Conservation (phyloP, 2,888 invertebrate species). For the Lasioglossum lativentre region DNA sequence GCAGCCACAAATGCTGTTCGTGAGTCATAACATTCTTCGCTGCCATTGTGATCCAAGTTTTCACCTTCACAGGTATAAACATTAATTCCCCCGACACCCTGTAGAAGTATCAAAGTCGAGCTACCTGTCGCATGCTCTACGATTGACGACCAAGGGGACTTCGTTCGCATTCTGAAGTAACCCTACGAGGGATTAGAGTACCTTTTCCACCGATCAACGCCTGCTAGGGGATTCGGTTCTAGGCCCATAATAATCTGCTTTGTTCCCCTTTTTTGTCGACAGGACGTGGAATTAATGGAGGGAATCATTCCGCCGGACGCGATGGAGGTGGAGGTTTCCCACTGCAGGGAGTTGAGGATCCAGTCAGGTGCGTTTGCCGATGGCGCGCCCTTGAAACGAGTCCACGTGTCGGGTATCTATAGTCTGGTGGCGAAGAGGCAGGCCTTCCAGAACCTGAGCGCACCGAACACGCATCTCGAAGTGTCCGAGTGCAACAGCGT, state of each 20-base stretch:
- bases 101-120: neutral
- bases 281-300: constrained; percentile 83
- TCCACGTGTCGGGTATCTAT: constrained; percentile 86
- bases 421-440: constrained; percentile 86
- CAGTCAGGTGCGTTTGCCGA: constrained; percentile 86
- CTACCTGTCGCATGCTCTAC: neutral
- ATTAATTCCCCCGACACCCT: constrained; percentile 32
- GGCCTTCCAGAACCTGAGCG: constrained; percentile 87
- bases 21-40: constrained; percentile 23
- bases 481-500: constrained; percentile 87
- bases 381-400: constrained; percentile 86
- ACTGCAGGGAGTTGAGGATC: constrained; percentile 86
- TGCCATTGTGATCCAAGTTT: constrained; percentile 10
- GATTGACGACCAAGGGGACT: constrained; percentile 6
- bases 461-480: constrained; percentile 87
- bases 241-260: constrained; percentile 23
- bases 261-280: constrained; percentile 46
- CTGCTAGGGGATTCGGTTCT: neutral
- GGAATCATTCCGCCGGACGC: constrained; percentile 87
- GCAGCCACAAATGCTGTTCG: constrained; percentile 3
- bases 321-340: constrained; percentile 87
- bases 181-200: constrained; percentile 35
- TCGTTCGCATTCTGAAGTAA: neutral
- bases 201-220: constrained; percentile 7
- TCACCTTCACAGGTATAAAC: neutral